Evolutionary conservation across 1,140 invertebrate species (phyloP), one percentile per base, ranked within the genome.

Genomic region (Temnothorax longispinosus): DNA sequence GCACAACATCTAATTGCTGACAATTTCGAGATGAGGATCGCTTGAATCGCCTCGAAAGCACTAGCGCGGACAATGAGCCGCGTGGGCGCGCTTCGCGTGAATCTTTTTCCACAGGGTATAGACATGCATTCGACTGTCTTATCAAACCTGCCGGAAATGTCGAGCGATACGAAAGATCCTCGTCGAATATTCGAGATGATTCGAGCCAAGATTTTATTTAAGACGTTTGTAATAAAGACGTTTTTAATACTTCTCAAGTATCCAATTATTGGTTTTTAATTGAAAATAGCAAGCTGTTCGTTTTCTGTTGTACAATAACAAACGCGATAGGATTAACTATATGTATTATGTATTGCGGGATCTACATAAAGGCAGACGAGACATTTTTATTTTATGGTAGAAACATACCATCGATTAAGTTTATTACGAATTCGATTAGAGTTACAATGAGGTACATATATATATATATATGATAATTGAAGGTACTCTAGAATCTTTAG

Each of bases 81-180:
- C 77, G 89, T 90, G 85, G 87, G 89, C 77, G 89, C 77, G 84
- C 62, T 87, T 76, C 77, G 44, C 60, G 75, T 62, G 41, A 54
- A 60, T 75, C 84, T 67, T 64, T 88, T 88, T 89, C 69, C 58
- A 44, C 74, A 41, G 78, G 71, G 44, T 38, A 18, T 27, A 71
- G 38, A 44, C 89, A 71, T 27, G 58, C 38, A 91, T 90, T 90
- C 89, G 60, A 74, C 52, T 82, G 47, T 60, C 72, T 88, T 74
- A 76, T 87, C 87, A 60, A 62, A 52, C 8, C 13, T 47, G 56
- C 52, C 58, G 65, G 18, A n/a, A 58, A 32, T 38, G 32, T 72
- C 13, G 27, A n/a, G 27, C 41, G 44, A 38, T 41, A 62, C 58
- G 58, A 89, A 67, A 60, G 62, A 71, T 74, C 44, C 32, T 65